Conservation (phyloP, 2,888 invertebrate genomes). For the Leptopilina syphax region DNA sequence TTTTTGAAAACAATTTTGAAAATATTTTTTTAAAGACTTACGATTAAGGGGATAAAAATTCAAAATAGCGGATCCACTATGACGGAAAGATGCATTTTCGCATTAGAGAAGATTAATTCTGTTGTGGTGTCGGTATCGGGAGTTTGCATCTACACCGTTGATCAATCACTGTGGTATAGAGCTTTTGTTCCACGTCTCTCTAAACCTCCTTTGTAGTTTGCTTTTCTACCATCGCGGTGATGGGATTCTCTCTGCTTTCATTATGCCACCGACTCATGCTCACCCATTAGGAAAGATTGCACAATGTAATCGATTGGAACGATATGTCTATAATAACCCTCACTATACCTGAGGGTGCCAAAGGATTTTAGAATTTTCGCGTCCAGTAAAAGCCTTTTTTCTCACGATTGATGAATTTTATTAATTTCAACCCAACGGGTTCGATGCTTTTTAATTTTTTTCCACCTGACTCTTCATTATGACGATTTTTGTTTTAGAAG, state of each 20-base stretch:
- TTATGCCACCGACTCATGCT: conserved; percentile 61
- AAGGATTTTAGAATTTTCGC: not conserved
- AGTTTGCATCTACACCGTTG: conserved; percentile 68
- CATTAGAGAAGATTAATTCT: conserved; percentile 55
- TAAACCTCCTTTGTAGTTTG: conserved; percentile 68
- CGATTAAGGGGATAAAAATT: no score
- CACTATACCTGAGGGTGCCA: conserved; percentile 10
- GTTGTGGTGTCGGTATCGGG: conserved; percentile 69
- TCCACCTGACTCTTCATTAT: conserved; percentile 6
- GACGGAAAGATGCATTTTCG: no score
- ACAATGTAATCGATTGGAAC: conserved; percentile 65
- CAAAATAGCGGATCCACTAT: no score
- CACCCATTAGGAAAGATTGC: conserved; percentile 71
- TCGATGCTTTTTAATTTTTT: not conserved
- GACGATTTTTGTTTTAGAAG: no score
- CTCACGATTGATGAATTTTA: conserved; percentile 12
- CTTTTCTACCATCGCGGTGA: conserved; percentile 64
- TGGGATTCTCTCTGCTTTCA: conserved; percentile 67
- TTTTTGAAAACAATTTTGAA: no score
- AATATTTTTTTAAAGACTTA: no score
- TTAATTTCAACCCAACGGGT: not conserved
- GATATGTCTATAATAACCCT: conserved; percentile 16
- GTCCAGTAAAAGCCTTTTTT: conserved; percentile 41
- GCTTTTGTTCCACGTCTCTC: conserved; percentile 72
- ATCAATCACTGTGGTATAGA: conserved; percentile 68